phyloP scores from a whole-genome alignment of 2,888 invertebrate genomes.

The Bombyx huttoni region DNA sequence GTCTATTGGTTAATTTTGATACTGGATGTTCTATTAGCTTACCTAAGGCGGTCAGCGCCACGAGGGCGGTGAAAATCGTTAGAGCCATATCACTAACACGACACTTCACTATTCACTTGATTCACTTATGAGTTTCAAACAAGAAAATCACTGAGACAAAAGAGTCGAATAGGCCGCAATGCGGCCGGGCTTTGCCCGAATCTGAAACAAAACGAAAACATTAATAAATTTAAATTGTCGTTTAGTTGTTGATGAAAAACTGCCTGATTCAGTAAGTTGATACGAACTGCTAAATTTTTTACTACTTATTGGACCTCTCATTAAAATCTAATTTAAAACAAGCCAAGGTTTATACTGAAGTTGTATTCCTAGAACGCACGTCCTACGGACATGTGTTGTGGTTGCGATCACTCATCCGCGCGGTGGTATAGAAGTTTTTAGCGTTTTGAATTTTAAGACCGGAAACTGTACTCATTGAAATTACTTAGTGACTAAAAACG shows the following conservation, averaged over 20 bases:
- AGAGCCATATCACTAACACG: constrained; percentile 48
- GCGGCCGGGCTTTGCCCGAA: constrained; percentile 63
- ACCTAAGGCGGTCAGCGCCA: constrained; percentile 59
- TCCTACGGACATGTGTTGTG: neutral
- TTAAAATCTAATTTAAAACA: too few species aligned
- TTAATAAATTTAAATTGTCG: neutral
- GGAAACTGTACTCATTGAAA: neutral
- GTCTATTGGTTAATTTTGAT: too few species aligned
- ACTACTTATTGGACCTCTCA: too few species aligned
- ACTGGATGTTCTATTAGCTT: constrained; percentile 16
- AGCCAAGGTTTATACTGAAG: too few species aligned
- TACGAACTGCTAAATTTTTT: too few species aligned
- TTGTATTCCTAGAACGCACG: too few species aligned
- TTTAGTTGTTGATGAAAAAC: neutral
- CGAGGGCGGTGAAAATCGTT: constrained; percentile 49
- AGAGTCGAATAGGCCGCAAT: constrained; percentile 41
- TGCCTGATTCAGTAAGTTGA: too few species aligned
- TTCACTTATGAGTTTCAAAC: constrained; percentile 32
- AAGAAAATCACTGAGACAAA: constrained; percentile 27
- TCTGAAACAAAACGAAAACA: constrained; percentile 45
- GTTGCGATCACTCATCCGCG: neutral
- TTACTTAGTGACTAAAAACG: neutral
- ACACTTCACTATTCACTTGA: constrained; percentile 57
- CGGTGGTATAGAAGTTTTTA: neutral
- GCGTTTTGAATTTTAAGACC: neutral